Evolutionary conservation across 1,140 invertebrate genomes (phyloP), one percentile per base, ranked within the genome.

Genomic region (Drosophila pallidifrons): DNA sequence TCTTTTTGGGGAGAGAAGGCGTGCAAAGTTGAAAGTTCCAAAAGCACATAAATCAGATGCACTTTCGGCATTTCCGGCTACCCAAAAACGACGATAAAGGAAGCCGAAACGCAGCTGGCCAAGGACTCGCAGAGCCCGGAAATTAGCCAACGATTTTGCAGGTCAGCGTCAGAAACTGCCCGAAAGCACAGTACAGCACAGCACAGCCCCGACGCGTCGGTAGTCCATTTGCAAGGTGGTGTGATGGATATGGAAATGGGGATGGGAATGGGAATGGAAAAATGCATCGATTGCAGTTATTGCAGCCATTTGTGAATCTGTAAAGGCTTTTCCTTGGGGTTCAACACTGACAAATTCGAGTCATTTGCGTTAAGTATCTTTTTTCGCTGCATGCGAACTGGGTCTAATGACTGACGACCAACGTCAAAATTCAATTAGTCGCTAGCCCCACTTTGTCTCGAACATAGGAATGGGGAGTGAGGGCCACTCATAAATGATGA

Each of bases 11-110:
- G 47, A 8, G 41, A 35, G 71, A 51, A 75, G 65, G 71, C 75
- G 67, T 55, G 51, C 65, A 46, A 86, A 86, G 82, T 82, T 87
- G 79, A 86, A 82, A 86, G 79, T 86, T 86, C 75, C 68, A 77
- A 83, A 83, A 71, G 80, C 83, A 82, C 83, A 88, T 88, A 88
- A 88, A 88, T 88, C 83, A 88, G 83, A 88, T 88, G 83, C 83
- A 88, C 85, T 88, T 88, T 83, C 83, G 63, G 82, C 82, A 87
- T 86, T 87, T 87, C 77, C 83, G 73, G 64, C 49, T 69, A 55
- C 60, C 38, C 8, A 75, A 46, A 57, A 75, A 72, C 60, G 63
- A 59, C 51, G 54, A 74, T 46, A 64, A 16, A 41, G 58, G 41
- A 43, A 46, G n/a, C 16, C 8, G 25, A 35, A 55, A 60, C 46